phyloP scores from a whole-genome alignment of 2,797 vertebrate genomes.

The Apogon hyalosoma region DNA sequence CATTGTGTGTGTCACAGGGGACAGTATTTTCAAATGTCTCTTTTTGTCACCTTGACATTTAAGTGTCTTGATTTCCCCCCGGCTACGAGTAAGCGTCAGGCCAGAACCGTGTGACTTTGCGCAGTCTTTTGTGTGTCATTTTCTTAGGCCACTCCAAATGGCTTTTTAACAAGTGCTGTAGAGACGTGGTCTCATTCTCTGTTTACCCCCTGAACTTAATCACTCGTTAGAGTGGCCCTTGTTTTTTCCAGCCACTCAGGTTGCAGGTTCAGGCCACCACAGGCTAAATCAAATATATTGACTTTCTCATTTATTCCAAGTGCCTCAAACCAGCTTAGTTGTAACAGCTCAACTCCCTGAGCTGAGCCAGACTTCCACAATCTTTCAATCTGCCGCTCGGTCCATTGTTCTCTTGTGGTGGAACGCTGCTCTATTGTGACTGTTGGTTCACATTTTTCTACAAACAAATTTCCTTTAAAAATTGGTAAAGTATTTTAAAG shows the following conservation, averaged over 20 bases:
- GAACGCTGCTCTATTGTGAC: background rate
- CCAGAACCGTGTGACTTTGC: conserved; percentile 43
- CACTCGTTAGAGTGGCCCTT: conserved; percentile 18
- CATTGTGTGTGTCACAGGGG: conserved; percentile 47
- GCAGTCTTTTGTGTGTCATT: conserved; percentile 23
- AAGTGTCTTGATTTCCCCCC: conserved; percentile 34
- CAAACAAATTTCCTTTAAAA: conserved; percentile 16
- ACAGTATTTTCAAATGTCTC: conserved; percentile 67
- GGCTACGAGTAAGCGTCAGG: conserved; percentile 26
- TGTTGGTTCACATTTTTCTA: conserved; percentile 4
- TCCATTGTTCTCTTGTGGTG: background rate
- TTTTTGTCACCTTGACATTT: conserved; percentile 82
- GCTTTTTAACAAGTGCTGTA: conserved; percentile 46
- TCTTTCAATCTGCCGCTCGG: background rate
- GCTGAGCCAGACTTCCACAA: conserved; percentile 6
- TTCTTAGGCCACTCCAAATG: conserved; percentile 23
- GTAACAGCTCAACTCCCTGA: conserved; percentile 40
- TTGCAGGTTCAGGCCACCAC: conserved; percentile 47
- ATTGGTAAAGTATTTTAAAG: conserved; percentile 10
- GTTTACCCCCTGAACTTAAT: conserved; percentile 17
- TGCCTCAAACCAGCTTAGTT: conserved; percentile 46
- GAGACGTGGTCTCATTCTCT: conserved; percentile 22
- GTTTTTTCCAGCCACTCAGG: conserved; percentile 15
- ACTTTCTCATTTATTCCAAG: conserved; percentile 64
- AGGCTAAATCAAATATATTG: conserved; percentile 75